These are phyloP conservation scores for Gallinago paraguaiae DNA, from an alignment of 2,113 vertebrate species.

Conservation along the genomic window DNA sequence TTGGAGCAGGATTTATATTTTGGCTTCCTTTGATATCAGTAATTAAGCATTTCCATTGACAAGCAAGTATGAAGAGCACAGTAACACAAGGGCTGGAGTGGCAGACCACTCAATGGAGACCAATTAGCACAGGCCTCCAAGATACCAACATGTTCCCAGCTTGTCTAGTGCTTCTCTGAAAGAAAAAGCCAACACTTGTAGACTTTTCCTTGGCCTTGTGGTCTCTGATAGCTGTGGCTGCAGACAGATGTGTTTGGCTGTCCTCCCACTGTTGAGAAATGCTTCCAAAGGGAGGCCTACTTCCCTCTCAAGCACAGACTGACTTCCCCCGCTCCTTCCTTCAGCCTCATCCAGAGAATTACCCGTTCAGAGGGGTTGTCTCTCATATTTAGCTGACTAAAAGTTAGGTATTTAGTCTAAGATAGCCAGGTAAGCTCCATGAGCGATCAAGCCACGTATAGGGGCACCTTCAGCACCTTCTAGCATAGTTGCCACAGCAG, in stretches of 20 bases:
- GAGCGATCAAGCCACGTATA: not conserved
- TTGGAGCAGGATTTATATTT: not conserved
- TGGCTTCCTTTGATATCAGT: not conserved
- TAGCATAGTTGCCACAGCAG: not conserved
- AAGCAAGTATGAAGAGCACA: not conserved
- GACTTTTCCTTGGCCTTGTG: not conserved
- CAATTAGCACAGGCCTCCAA: not conserved
- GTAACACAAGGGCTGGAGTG: not conserved
- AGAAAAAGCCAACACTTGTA: not conserved
- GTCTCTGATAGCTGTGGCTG: not conserved
- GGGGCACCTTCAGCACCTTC: not conserved
- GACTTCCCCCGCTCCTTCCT: not conserved
- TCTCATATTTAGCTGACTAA: not conserved
- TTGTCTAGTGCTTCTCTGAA: not conserved
- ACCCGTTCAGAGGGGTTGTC: not conserved
- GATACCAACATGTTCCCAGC: not conserved
- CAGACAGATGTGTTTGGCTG: not conserved
- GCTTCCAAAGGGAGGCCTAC: rapidly evolving
- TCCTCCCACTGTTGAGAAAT: not conserved
- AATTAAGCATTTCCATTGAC: not conserved
- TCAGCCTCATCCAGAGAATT: not conserved
- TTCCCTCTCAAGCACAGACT: not conserved
- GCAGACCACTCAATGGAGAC: not conserved
- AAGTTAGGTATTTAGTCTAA: not conserved
- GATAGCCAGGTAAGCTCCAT: not conserved